Conservation (phyloP, 2,113 vertebrate species). For the Phrynocephalus versicolor region DNA sequence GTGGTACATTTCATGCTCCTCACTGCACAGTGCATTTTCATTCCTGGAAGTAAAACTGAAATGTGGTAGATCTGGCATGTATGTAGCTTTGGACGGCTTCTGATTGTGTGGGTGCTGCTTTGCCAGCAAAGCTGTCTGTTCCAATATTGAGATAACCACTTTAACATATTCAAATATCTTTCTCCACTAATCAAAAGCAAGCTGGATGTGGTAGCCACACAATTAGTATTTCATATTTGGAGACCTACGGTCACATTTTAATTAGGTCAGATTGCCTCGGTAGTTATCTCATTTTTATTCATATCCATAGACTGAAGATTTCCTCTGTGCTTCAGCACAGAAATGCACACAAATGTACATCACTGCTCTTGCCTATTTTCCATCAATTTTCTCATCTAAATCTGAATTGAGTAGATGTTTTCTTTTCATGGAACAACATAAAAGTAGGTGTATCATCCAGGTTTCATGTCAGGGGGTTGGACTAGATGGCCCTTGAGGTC, state of each 20-base stretch:
- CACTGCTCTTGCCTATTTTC: neutral
- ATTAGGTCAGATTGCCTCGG: slow-evolving; percentile 9
- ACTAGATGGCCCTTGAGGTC: no score
- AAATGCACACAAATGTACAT: slow-evolving; percentile 2
- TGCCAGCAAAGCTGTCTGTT: neutral
- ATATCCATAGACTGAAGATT: neutral
- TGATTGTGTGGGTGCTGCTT: neutral
- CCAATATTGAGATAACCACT: slow-evolving; percentile 8
- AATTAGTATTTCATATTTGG: neutral
- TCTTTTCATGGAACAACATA: neutral
- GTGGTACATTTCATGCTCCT: no score
- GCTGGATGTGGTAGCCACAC: neutral
- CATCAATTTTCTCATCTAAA: neutral
- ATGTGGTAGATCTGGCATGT: neutral
- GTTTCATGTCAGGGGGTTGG: no score
- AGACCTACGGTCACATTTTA: slow-evolving; percentile 17
- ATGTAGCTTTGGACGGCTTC: neutral
- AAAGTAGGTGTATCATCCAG: no score
- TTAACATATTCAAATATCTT: neutral
- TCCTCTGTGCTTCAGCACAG: neutral
- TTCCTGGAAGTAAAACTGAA: neutral
- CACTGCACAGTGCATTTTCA: neutral
- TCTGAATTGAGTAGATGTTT: neutral
- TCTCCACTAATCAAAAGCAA: neutral
- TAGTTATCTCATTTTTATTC: neutral